Conservation (phyloP, 2,113 vertebrate genomes). For the Telmatochromis sp. region DNA sequence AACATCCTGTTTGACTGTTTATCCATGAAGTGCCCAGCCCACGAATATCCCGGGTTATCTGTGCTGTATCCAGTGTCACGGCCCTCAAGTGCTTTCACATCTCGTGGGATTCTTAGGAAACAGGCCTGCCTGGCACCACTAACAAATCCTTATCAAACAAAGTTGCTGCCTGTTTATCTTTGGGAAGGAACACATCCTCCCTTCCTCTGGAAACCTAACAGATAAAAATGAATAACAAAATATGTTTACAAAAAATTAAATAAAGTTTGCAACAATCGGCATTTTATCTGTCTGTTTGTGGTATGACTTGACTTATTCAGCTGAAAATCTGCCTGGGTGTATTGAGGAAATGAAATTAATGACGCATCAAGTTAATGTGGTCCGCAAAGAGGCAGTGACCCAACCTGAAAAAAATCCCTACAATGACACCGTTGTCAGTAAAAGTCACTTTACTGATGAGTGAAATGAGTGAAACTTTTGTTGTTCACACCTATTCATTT, state of each 20-base stretch:
- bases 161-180: slow-evolving; percentile 25
- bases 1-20: slow-evolving; percentile 16
- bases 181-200: slow-evolving; percentile 16
- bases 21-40: neutral
- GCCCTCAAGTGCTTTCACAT: slow-evolving; percentile 1
- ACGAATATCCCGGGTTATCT: slow-evolving; percentile 1
- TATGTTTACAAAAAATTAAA: neutral
- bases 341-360: slow-evolving; percentile 16
- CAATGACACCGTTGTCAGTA: neutral
- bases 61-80: neutral
- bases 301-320: neutral
- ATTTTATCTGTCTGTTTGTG: neutral
- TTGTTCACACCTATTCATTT: neutral
- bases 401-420: neutral
- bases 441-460: neutral
- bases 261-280: neutral
- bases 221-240: neutral
- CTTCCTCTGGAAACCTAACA: neutral
- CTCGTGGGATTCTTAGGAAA: neutral
- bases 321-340: neutral
- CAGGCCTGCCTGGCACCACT: neutral
- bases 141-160: slow-evolving; percentile 35
- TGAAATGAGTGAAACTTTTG: neutral
- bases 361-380: neutral
- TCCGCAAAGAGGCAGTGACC: neutral